Conservation (phyloP, 2,888 invertebrate species). For the Patella caerulea region DNA sequence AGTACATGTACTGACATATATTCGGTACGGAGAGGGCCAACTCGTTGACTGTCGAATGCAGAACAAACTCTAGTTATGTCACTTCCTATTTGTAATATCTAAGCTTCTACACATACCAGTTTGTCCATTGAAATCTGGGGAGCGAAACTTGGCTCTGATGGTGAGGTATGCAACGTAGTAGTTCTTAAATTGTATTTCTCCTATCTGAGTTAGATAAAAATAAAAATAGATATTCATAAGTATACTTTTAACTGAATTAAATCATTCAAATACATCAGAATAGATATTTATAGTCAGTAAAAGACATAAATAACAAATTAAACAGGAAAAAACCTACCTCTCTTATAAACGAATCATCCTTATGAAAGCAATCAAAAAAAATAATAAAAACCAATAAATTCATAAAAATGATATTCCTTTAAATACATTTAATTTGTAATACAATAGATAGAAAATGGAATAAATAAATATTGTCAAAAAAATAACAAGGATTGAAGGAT, state of each 20-base stretch:
- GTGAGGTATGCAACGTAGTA: constrained; percentile 64
- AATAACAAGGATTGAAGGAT: too few species aligned
- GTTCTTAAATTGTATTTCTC: constrained; percentile 68
- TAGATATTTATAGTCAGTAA: too few species aligned
- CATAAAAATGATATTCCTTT: too few species aligned
- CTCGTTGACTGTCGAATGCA: too few species aligned
- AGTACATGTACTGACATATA: too few species aligned
- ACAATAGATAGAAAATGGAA: too few species aligned
- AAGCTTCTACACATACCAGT: constrained; percentile 10
- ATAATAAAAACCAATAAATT: background rate
- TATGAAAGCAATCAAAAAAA: background rate
- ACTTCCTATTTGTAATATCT: too few species aligned
- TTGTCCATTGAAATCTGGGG: constrained; percentile 26
- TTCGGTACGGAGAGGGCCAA: too few species aligned
- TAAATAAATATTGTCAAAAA: too few species aligned
- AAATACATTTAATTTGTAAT: too few species aligned
- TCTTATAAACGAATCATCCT: background rate
- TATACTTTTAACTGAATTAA: background rate
- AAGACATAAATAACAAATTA: too few species aligned
- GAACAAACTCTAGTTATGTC: too few species aligned
- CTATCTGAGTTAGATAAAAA: constrained; percentile 49
- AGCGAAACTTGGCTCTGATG: constrained; percentile 54
- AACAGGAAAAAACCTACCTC: background rate
- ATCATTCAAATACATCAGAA: background rate
- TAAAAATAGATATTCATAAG: background rate